Evolutionary conservation across 2,113 vertebrate genomes (phyloP), one percentile per base, ranked within the genome.

Genomic region (Todiramphus chloris): DNA sequence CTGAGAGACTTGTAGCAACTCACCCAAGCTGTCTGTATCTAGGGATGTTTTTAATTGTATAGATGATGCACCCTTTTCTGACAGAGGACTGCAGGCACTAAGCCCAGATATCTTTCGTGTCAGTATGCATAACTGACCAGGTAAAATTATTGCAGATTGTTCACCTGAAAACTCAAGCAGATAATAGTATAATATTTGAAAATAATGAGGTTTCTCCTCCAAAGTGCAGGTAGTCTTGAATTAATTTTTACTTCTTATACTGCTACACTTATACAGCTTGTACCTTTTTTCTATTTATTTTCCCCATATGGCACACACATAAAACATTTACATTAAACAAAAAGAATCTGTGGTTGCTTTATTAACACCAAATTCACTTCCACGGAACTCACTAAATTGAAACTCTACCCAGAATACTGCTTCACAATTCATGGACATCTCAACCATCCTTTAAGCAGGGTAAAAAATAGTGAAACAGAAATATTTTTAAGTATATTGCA

Each of bases 361-460:
- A 82, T 95, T 91, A 90, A 90, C 31, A 64, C 62, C 59, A 84
- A 90, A 83, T 74, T 94, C 68, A 82, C 16, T 94, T 91, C 41
- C 43, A 79, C 33, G 44, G 46, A 94, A 90, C 77, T 41, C n/a
- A 66, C 44, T 95, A 90, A 83, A 94, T 82, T 94, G 93, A 95
- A 90, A 72, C 79, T 80, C 83, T 80, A 23, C 23, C 68, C 59
- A 68, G 75, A 93, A 83, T n/a, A 73, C 56, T 89, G 75, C 35
- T 94, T 89, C 80, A 89, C 72, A 87, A 62, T 93, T 91, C 51
- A 70, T 51, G 66, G 58, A 50, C 69, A 58, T 67, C 13, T 51
- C 80, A 87, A 33, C 31, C 39, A 56, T 55, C 31, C 43, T 85
- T 83, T 68, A 87, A 51, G n/a, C 11, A 59, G 24, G 13, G 37